A percentile compares a stretch with the other conserved stretches of the same genome.
Conservation (phyloP, 2,888 invertebrate species). For the Anagyrus pseudococci region DNA sequence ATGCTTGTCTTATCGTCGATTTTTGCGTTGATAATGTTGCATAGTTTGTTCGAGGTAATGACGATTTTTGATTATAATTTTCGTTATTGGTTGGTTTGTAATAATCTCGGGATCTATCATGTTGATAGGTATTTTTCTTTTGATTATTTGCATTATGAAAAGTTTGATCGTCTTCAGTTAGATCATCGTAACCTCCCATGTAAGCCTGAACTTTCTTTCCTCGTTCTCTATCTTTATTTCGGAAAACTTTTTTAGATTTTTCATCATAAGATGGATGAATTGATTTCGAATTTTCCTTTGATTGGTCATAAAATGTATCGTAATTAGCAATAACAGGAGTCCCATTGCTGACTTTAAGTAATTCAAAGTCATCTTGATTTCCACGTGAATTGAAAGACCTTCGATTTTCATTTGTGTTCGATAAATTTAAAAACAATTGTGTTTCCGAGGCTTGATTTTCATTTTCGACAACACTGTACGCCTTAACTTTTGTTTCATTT, state of each 20-base stretch:
- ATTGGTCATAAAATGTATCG: constrained; percentile 47
- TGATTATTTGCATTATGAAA: neutral
- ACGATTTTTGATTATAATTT: neutral
- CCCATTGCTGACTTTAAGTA: constrained; percentile 55
- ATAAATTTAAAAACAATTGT: no score
- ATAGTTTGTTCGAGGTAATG: constrained; percentile 14
- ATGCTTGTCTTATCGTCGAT: neutral
- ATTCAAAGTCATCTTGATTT: constrained; percentile 53
- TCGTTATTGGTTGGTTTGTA: neutral
- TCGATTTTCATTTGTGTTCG: constrained; percentile 48
- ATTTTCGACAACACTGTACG: neutral
- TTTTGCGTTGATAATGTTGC: neutral
- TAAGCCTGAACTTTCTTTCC: constrained; percentile 46
- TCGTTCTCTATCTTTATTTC: constrained; percentile 37
- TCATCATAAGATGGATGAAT: neutral
- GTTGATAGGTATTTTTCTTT: constrained; percentile 11
- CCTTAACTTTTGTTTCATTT: constrained; percentile 7
- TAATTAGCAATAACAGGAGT: constrained; percentile 57
- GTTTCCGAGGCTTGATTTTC: no score
- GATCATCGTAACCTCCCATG: constrained; percentile 40
- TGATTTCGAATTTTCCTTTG: constrained; percentile 7
- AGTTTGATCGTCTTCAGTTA: neutral
- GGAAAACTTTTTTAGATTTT: constrained; percentile 15
- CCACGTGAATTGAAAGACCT: constrained; percentile 51
- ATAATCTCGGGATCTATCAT: constrained; percentile 7